A percentile compares a stretch with the other conserved stretches of the same genome.
Evolutionary conservation across 2,797 vertebrate species (phyloP).

Genomic region (Tadarida brasiliensis): DNA sequence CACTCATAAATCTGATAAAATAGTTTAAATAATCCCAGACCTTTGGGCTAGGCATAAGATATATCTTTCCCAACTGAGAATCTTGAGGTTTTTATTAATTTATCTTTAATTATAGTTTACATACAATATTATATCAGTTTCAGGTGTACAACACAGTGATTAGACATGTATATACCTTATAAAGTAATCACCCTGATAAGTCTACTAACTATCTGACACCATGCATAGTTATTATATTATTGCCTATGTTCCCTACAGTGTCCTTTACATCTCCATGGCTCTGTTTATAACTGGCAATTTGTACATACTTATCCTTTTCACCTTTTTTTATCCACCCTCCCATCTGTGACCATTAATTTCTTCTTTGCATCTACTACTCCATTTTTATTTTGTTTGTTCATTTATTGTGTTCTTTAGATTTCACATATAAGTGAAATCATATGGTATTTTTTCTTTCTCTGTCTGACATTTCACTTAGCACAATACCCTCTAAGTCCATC

Average conservation of each 20-base stretch:
- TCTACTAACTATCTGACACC: neutral
- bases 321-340: neutral
- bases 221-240: neutral
- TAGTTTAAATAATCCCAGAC: constrained; percentile 43
- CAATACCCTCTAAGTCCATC: neutral
- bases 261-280: neutral
- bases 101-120: neutral
- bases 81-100: neutral
- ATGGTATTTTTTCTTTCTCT: neutral
- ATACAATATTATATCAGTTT: neutral
- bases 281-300: neutral
- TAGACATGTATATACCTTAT: neutral
- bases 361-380: neutral
- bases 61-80: neutral
- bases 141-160: neutral
- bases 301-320: neutral
- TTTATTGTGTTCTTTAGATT: neutral
- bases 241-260: no score
- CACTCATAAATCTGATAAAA: constrained; percentile 16
- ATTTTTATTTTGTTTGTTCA: neutral
- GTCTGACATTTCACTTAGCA: neutral
- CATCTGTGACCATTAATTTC: neutral
- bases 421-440: neutral
- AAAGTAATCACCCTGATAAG: neutral
- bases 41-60: neutral